These are phyloP conservation scores for Solenopsis invicta DNA, from an alignment of 1,140 invertebrate species.

Conservation along the genomic window DNA sequence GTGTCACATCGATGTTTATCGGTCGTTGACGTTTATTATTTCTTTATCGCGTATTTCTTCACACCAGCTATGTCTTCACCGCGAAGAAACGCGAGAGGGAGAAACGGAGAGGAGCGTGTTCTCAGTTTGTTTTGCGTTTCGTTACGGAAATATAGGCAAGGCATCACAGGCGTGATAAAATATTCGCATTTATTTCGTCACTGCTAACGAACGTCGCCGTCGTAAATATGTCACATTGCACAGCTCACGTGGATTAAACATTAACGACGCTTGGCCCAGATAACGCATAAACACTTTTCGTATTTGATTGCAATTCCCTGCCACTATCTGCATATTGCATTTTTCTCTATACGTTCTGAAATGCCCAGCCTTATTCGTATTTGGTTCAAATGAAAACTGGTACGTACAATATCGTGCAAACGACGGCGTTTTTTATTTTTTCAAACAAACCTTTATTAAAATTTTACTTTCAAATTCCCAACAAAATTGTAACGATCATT, in stretches of 20 bases:
- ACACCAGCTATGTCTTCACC: too few species aligned
- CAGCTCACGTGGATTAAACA: slow-evolving; percentile 49
- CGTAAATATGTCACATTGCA: slow-evolving; percentile 65
- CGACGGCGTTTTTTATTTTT: neutral
- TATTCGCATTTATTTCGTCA: slow-evolving; percentile 28
- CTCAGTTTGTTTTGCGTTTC: neutral
- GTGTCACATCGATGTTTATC: neutral
- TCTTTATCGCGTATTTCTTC: neutral
- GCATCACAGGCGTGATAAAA: neutral
- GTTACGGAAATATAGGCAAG: neutral
- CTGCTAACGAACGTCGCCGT: neutral
- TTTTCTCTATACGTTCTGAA: neutral
- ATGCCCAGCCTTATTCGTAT: neutral
- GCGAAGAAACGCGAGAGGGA: neutral
- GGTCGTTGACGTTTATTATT: neutral
- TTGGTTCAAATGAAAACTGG: neutral
- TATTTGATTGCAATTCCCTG: slow-evolving; percentile 21
- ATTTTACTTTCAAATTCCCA: neutral
- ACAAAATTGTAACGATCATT: neutral
- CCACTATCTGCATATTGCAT: neutral
- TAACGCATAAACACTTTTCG: slow-evolving; percentile 49
- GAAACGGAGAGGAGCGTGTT: neutral
- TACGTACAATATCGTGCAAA: too few species aligned
- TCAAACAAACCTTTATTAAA: neutral
- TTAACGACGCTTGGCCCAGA: slow-evolving; percentile 55